Evolutionary conservation across 2,113 vertebrate species (phyloP).

Genomic region (Odocoileus virginianus): DNA sequence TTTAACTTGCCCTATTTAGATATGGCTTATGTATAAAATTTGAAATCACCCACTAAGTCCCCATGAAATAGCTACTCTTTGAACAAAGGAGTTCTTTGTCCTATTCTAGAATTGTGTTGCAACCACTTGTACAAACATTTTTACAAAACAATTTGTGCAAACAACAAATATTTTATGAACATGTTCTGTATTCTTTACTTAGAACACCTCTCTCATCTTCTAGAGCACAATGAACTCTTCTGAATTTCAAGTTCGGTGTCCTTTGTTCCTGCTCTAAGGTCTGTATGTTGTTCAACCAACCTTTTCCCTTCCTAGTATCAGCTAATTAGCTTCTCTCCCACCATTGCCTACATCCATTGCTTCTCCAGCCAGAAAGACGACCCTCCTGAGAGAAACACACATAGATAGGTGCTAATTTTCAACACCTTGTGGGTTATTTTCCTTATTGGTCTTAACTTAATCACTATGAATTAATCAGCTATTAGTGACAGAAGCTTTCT

Average conservation of each 20-base stretch:
- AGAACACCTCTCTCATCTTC: neutral
- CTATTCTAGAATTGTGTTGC: neutral
- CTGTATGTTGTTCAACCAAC: neutral
- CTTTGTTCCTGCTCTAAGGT: neutral
- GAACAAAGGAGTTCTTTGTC: neutral
- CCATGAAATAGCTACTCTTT: neutral
- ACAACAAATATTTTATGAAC: neutral
- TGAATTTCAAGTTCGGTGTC: neutral
- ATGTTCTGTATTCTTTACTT: neutral
- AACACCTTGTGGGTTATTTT: neutral
- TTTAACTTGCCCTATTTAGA: neutral
- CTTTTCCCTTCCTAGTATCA: neutral
- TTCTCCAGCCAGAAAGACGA: neutral
- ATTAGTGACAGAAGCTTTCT: neutral
- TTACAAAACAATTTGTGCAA: neutral
- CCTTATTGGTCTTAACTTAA: neutral
- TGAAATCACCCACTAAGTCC: neutral
- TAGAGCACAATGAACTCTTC: neutral
- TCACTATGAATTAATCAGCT: neutral
- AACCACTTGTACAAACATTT: neutral
- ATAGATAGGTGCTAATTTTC: neutral
- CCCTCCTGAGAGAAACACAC: neutral
- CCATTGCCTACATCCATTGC: neutral
- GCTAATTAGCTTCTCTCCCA: neutral
- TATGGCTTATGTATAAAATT: neutral